phyloP scores from a whole-genome alignment of 2,888 invertebrate genomes.

The Orchesellides sinensis region DNA sequence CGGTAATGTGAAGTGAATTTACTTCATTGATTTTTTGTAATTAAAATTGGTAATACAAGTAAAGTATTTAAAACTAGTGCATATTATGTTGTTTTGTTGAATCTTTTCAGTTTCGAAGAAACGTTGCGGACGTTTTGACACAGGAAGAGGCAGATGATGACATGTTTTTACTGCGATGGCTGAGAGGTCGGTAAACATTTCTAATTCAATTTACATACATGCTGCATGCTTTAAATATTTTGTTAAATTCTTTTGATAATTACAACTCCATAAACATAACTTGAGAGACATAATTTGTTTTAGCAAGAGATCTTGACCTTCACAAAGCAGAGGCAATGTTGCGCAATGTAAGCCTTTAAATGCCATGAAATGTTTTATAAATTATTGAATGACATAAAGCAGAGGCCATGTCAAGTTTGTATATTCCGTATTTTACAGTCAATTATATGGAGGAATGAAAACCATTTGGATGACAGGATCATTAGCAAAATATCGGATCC shows the following conservation, averaged over 20 bases:
- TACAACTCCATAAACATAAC: too few relatives aligned
- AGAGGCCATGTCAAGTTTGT: too few relatives aligned
- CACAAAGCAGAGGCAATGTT: constrained; percentile 65
- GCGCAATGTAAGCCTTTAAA: constrained; percentile 52
- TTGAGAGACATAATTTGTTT: background rate
- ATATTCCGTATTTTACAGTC: too few relatives aligned
- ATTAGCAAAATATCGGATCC: constrained; percentile 19
- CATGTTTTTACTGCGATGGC: constrained; percentile 68
- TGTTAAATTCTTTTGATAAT: too few relatives aligned
- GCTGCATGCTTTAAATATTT: too few relatives aligned
- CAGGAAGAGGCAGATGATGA: constrained; percentile 54
- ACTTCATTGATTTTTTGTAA: background rate
- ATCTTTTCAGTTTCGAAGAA: constrained; percentile 57
- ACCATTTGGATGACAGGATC: constrained; percentile 28
- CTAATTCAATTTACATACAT: background rate
- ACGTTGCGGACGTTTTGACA: constrained; percentile 55
- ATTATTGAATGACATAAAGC: too few relatives aligned
- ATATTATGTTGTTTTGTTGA: background rate
- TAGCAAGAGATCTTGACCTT: constrained; percentile 66
- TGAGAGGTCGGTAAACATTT: constrained; percentile 64
- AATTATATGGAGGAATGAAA: constrained; percentile 42
- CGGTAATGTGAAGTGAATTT: constrained; percentile 2
- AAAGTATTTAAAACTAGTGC: background rate
- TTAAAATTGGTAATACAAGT: background rate
- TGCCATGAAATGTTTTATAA: too few relatives aligned